These are phyloP conservation scores for Cyclargus thomasi DNA, from an alignment of 1,140 invertebrate species.

Conservation along the genomic window DNA sequence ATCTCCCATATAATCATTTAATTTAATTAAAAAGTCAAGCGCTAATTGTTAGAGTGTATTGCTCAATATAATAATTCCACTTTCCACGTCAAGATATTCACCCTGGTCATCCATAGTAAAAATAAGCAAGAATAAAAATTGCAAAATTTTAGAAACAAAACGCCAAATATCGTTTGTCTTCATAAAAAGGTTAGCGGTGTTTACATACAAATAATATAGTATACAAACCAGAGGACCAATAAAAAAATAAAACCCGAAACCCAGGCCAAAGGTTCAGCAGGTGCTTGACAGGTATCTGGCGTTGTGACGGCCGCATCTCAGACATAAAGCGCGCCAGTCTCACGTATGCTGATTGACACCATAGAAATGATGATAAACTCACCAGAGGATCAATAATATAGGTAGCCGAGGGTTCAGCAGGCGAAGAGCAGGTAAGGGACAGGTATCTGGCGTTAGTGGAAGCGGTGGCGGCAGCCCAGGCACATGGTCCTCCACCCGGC, in stretches of 20 bases:
- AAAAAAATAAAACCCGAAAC: constrained; percentile 57
- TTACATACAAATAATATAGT: background rate
- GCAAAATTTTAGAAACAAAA: too few relatives aligned
- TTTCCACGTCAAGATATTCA: too few relatives aligned
- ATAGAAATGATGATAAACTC: constrained; percentile 21
- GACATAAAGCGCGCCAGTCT: constrained; percentile 53
- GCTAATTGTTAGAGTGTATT: too few relatives aligned
- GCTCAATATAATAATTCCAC: too few relatives aligned
- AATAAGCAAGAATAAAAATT: too few relatives aligned
- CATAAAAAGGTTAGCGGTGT: too few relatives aligned
- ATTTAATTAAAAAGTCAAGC: too few relatives aligned
- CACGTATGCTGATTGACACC: too few relatives aligned
- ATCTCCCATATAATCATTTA: too few relatives aligned
- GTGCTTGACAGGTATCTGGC: constrained; percentile 65
- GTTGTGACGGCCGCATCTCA: constrained; percentile 75
- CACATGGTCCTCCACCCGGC: constrained; percentile 60
- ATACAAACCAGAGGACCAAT: constrained; percentile 54
- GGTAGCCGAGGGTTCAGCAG: constrained; percentile 69
- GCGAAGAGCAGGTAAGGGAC: constrained; percentile 60
- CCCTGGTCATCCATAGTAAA: too few relatives aligned
- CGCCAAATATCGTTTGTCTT: too few relatives aligned
- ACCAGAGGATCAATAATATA: constrained; percentile 59
- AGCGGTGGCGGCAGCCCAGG: constrained; percentile 75
- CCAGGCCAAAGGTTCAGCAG: constrained; percentile 72
- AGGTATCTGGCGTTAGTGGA: constrained; percentile 76